phyloP scores from a whole-genome alignment of 2,888 invertebrate species.

The Zeuzera pyrina region DNA sequence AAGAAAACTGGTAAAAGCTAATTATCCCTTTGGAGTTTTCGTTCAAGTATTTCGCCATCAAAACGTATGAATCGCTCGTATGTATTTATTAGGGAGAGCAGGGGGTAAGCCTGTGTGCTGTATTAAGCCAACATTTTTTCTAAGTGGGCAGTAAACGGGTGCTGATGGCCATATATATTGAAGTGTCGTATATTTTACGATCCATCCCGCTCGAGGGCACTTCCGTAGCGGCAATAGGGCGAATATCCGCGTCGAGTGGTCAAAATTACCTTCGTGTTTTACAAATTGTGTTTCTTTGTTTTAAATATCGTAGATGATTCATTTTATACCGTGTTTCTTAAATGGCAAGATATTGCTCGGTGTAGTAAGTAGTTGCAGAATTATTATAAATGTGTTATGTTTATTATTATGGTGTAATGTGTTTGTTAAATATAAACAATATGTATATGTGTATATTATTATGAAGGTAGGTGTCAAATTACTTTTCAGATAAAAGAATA shows the following conservation, averaged over 20 bases:
- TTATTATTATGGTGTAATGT: too few relatives aligned
- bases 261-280: constrained; percentile 58
- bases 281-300: constrained; percentile 28
- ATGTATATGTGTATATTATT: too few relatives aligned
- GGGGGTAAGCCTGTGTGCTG: constrained; percentile 49
- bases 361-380: too few relatives aligned
- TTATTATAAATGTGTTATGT: too few relatives aligned
- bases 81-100: constrained; percentile 46
- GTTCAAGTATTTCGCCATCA: constrained; percentile 47
- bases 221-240: constrained; percentile 36
- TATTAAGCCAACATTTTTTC: constrained; percentile 69
- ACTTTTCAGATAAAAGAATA: too few relatives aligned
- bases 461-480: too few relatives aligned
- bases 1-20: constrained; percentile 48
- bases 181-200: constrained; percentile 69
- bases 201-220: constrained; percentile 55
- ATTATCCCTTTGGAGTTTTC: constrained; percentile 39
- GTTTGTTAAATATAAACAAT: too few relatives aligned
- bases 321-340: constrained; percentile 5
- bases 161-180: constrained; percentile 57
- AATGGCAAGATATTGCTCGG: too few relatives aligned
- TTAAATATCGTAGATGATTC: too few relatives aligned
- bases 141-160: constrained; percentile 65
- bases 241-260: constrained; percentile 55
- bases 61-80: constrained; percentile 54